Base-by-base conservation (phyloP, 2,113 vertebrate species). In the Podarcis muralis region DNA sequence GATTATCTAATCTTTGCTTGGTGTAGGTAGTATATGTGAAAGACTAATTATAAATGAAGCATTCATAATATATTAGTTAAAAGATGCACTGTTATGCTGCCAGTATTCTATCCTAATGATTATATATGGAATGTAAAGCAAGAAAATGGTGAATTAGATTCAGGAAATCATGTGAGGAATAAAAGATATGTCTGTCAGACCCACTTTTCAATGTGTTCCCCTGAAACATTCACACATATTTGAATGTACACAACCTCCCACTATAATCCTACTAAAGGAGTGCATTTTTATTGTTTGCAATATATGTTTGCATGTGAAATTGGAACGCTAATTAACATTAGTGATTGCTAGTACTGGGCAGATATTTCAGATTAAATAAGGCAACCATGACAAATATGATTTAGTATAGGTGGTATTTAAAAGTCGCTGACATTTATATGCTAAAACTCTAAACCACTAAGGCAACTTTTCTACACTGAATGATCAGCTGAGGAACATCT, bases 41-140 rank as follows among this genome's bases (percentile, higher is more conserved):
- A 74, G 53, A 30, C 23, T 48, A n/a, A 84, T 27, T 83, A 84
- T 20, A 59, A 48, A 59, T 81, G 48, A 89, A 91, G 53, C 66
- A 71, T 35, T 6, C 6, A 12, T 78, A 37, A 78, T 72, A 25
- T 13, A 16, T 83, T 81, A 27, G 53, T 90, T 30, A 3, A 83
- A 1, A 23, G 16, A 1, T 88, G n/a, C 75, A 83, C 35, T n/a
- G n/a, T 78, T 83, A 40, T 65, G 74, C 83, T 93, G 74, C n/a
- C 18, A 22, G 79, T 84, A 62, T 68, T 87, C 53, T 75, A 0
- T 48, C 80, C 30, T 3, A 81, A 62, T 30, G 76, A 90, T 76
- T 76, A 84, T 35, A 23, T 40, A 78, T 3, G 27, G 23, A 78
- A 66, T n/a, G 11, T 62, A 59, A 85, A 22, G 32, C n/a, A 85